Evolutionary conservation across 2,797 vertebrate species (phyloP).

Genomic region (Centroberyx gerrardi): DNA sequence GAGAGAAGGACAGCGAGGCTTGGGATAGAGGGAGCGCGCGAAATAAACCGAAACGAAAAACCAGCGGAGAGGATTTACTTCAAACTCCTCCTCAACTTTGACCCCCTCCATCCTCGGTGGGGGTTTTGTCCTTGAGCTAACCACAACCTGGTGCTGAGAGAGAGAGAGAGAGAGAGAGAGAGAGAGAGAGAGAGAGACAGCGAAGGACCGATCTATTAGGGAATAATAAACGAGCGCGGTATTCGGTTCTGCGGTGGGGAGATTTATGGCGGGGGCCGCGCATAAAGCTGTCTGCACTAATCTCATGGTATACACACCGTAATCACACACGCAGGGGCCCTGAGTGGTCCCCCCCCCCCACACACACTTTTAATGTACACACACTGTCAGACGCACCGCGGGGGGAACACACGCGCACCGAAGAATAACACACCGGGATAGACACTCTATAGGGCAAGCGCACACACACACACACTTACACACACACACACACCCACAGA

Average conservation of each 20-base stretch:
- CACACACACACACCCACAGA: slow-evolving; percentile 44
- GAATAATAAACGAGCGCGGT: slow-evolving; percentile 70
- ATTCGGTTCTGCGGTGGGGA: slow-evolving; percentile 52
- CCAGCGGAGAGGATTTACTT: slow-evolving; percentile 54
- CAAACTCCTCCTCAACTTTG: slow-evolving; percentile 51
- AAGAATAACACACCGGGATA: slow-evolving; percentile 33
- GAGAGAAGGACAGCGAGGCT: slow-evolving; percentile 39
- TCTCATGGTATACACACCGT: slow-evolving; percentile 78
- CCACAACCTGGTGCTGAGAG: slow-evolving; percentile 45
- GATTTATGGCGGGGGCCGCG: slow-evolving; percentile 68
- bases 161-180: slow-evolving; percentile 40
- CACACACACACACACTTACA: not conserved
- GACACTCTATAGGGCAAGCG: slow-evolving; percentile 16
- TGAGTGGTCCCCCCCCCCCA: slow-evolving; percentile 2
- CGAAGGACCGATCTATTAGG: slow-evolving; percentile 68
- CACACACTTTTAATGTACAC: slow-evolving; percentile 70
- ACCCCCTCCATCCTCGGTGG: slow-evolving; percentile 45
- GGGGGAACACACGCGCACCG: slow-evolving; percentile 43
- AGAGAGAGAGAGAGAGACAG: slow-evolving; percentile 52
- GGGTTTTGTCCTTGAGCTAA: slow-evolving; percentile 61
- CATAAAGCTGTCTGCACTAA: slow-evolving; percentile 82
- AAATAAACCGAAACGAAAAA: slow-evolving; percentile 49
- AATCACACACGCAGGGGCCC: slow-evolving; percentile 69
- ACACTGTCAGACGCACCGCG: slow-evolving; percentile 64
- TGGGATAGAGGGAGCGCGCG: slow-evolving; percentile 11